Conservation (phyloP, 2,113 vertebrate species). For the Anhinga rufa region DNA sequence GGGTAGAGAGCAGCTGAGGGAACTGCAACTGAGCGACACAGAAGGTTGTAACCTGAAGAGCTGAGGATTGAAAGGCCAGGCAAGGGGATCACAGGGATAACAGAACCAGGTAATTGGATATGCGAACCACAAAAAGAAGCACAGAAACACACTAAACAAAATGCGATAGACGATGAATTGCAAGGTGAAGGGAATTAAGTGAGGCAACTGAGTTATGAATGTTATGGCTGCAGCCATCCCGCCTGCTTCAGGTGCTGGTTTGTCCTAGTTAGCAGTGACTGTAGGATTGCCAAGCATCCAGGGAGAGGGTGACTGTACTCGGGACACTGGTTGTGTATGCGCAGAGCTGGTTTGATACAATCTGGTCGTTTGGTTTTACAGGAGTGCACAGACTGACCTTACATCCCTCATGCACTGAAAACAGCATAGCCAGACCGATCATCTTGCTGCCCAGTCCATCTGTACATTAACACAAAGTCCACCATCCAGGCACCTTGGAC, state of each 20-base stretch:
- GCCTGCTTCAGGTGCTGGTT: background rate
- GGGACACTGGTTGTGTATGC: fast-evolving
- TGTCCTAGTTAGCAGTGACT: background rate
- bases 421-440: background rate
- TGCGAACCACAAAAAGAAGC: background rate
- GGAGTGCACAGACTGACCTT: background rate
- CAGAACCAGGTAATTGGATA: background rate
- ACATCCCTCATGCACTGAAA: background rate
- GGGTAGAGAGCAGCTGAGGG: background rate
- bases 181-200: background rate
- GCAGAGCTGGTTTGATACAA: background rate
- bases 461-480: background rate
- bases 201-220: background rate
- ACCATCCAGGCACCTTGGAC: background rate
- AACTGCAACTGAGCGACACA: background rate
- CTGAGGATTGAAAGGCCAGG: background rate
- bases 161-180: background rate
- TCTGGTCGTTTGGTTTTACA: background rate
- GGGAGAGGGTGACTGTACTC: background rate
- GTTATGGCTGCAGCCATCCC: background rate
- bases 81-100: background rate
- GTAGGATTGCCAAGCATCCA: background rate
- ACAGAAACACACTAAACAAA: background rate
- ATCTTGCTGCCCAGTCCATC: background rate
- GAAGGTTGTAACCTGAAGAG: background rate